A percentile compares a stretch with the other conserved stretches of the same genome.
Evolutionary conservation across 23 tunicate genomes (phyloP).

Genomic region (Halocynthia aurantium): DNA sequence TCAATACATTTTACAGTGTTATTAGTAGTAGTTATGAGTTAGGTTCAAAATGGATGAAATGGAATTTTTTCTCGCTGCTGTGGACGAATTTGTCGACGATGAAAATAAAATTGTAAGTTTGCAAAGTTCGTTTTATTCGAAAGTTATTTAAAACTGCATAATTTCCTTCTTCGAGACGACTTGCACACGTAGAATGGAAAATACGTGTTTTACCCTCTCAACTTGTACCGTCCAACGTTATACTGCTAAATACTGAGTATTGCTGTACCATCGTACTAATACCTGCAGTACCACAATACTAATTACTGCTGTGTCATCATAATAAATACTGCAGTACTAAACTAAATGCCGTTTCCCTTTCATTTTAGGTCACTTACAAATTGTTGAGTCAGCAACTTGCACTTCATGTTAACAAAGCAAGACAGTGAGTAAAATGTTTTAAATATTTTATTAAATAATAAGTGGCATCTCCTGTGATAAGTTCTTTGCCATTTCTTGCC

Average conservation of each 20-base stretch:
- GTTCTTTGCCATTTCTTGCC: too few relatives aligned
- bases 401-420: slow-evolving; percentile 40
- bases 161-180: background rate
- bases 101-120: slow-evolving; percentile 62
- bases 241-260: too few relatives aligned
- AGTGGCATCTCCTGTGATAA: too few relatives aligned
- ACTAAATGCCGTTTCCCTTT: background rate
- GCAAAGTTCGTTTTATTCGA: background rate
- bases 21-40: background rate
- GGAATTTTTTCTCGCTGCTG: slow-evolving; percentile 40
- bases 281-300: background rate
- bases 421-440: too few relatives aligned
- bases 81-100: slow-evolving; percentile 77
- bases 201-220: too few relatives aligned
- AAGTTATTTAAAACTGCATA: background rate
- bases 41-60: slow-evolving; percentile 1
- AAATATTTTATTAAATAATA: too few relatives aligned
- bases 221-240: too few relatives aligned
- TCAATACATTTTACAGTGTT: too few relatives aligned
- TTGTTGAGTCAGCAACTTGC: slow-evolving; percentile 61
- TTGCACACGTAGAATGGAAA: too few relatives aligned
- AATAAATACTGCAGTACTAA: background rate
- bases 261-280: background rate
- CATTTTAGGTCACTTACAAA: slow-evolving; percentile 67
- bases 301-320: background rate